Percentiles rank a stretch among this genome's conserved stretches.
Evolutionary conservation across 2,797 vertebrate species (phyloP).

Genomic region (Discoglossus pictus): DNA sequence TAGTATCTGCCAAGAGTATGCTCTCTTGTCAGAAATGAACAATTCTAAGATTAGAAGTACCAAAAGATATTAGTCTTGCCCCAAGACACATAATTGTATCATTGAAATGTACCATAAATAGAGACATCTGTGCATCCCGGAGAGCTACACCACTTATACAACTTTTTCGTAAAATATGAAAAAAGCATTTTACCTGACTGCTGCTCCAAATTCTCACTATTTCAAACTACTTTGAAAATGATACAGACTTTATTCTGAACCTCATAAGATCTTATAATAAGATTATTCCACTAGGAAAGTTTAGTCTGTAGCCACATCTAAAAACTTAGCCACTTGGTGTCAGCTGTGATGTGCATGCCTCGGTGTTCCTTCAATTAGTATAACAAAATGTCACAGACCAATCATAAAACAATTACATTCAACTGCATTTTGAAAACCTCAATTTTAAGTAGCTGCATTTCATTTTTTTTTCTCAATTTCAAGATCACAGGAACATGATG

Average conservation of each 20-base stretch:
- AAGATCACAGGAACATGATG: slow-evolving; percentile 52
- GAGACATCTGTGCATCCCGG: no score
- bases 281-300: slow-evolving; percentile 32
- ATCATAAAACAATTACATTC: slow-evolving; percentile 50
- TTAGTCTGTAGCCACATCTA: slow-evolving; percentile 29
- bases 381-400: slow-evolving; percentile 48
- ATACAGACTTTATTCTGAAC: slow-evolving; percentile 10
- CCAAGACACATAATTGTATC: no score
- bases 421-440: slow-evolving; percentile 46
- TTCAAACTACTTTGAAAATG: neutral
- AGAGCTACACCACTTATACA: no score
- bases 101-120: no score
- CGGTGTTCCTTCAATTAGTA: slow-evolving; percentile 46
- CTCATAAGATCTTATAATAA: slow-evolving; percentile 15
- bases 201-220: neutral
- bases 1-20: no score
- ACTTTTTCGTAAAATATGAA: neutral
- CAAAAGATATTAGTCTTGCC: no score
- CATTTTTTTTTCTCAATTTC: slow-evolving; percentile 46
- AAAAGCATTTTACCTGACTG: neutral
- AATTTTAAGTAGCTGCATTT: slow-evolving; percentile 45
- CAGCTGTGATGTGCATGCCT: slow-evolving; percentile 40
- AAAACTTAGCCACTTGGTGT: slow-evolving; percentile 40
- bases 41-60: no score
- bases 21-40: no score